Base-by-base conservation (phyloP, 2,888 invertebrate species). In the Protonemura montana region DNA sequence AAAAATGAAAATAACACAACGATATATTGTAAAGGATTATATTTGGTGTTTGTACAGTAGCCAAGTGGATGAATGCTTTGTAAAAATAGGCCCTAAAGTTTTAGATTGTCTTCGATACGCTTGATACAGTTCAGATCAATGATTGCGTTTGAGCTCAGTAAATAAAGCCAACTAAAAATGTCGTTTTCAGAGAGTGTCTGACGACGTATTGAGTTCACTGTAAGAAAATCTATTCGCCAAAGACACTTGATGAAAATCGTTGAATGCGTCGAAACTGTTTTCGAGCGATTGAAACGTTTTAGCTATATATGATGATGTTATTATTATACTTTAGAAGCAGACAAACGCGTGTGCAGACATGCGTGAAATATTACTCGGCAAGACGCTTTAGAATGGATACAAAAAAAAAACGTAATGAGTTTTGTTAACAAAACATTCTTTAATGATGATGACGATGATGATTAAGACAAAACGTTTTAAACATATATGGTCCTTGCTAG, bases 401-500 rank as follows among this genome's bases (percentile, higher is more conserved):
- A n/a, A n/a, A n/a, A n/a, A n/a, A n/a, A n/a, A 10, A 29, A 2
- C 16, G 30, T 6, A 77, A 28, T 77, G 29, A 85, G 26, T 85
- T 28, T 85, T 85, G 16, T 85, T 76, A 76, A 42, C 27, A 25
- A 78, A 10, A 59, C 59, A 84, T 42, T 76, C 27, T 76, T 84
- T 30, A 42, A 27, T 84, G n/a, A 26, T 76, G 84, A 42, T 76
- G 84, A 42, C 25, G 41, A 84, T 26, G 42, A 26, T 27, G 42
- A 21, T 78, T n/a, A 78, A 78, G 28, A 78, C 26, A 28, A 10
- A 26, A 78, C 10, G 78, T 78, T 78, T 78, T 59, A 59, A 59
- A 16, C 27, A 84, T 10, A 41, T 0, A 41, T n/a, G 42, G 29
- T 28, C 28, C 7, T 16, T 85, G 76, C 87, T 85, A 87, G 88